phyloP scores from a whole-genome alignment of 2,113 vertebrate genomes.

The Cavia porcellus region DNA sequence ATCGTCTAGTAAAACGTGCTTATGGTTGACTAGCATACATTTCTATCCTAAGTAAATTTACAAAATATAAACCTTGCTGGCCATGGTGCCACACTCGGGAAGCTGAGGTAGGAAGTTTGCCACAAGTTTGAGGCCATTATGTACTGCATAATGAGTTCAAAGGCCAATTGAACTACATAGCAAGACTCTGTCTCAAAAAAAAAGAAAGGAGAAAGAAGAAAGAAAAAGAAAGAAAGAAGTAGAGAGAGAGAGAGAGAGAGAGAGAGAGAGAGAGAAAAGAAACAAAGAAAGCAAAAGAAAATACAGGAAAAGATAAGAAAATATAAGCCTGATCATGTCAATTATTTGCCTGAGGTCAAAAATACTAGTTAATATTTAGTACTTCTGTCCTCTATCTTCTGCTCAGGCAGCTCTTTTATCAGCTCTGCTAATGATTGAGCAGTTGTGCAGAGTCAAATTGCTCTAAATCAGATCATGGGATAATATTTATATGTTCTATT shows the following conservation, averaged over 20 bases:
- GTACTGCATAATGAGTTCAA: background rate
- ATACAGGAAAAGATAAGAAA: background rate
- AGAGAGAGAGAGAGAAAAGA: background rate
- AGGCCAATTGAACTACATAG: background rate
- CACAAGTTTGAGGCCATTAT: background rate
- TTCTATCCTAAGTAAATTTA: background rate
- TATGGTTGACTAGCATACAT: too few relatives aligned
- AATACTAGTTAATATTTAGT: constrained; percentile 8
- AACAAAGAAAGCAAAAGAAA: background rate
- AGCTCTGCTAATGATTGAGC: background rate
- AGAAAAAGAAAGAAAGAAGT: too few relatives aligned
- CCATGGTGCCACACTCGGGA: background rate
- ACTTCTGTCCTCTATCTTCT: background rate
- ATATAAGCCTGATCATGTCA: background rate
- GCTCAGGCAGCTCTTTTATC: background rate
- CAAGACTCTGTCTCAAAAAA: background rate
- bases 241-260: too few relatives aligned
- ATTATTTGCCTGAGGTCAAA: background rate
- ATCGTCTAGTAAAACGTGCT: constrained; percentile 38
- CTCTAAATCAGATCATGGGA: background rate
- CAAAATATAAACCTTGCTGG: background rate
- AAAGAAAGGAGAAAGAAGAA: too few relatives aligned
- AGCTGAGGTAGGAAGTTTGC: background rate
- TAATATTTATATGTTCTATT: background rate
- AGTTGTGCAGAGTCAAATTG: background rate